These are phyloP conservation scores for Mystacides longicornis DNA, from an alignment of 2,888 invertebrate species.

Conservation along the genomic window DNA sequence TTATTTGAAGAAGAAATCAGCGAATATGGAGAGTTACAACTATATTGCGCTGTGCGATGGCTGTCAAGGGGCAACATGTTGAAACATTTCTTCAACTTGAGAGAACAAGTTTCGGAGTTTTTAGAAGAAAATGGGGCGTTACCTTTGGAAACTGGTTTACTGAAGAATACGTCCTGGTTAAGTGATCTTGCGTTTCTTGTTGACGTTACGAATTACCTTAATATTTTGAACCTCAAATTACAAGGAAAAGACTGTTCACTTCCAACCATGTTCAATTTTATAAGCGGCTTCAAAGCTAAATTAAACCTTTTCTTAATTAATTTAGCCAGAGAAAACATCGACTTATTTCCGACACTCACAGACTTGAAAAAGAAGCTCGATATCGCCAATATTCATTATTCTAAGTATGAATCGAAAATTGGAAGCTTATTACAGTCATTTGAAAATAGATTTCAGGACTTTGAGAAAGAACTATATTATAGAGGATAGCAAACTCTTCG, in stretches of 20 bases:
- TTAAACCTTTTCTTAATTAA: background rate
- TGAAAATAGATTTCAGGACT: no score
- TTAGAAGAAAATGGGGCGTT: background rate
- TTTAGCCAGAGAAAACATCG: background rate
- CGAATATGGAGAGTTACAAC: background rate
- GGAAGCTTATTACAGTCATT: no score
- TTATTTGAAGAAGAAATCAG: background rate
- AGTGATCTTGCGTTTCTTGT: background rate
- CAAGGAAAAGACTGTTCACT: background rate
- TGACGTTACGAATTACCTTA: background rate
- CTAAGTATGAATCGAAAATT: no score
- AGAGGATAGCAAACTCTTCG: no score
- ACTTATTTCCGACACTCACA: background rate
- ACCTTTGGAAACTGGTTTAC: background rate
- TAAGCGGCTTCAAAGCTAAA: background rate
- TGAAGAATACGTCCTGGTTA: no score
- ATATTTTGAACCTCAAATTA: background rate
- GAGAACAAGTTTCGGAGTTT: background rate
- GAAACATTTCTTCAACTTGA: background rate
- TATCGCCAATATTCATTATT: background rate
- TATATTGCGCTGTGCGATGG: background rate
- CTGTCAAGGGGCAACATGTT: background rate
- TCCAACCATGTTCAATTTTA: background rate
- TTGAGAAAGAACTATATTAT: no score
- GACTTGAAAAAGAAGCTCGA: background rate